Base-by-base conservation (phyloP, 1,140 invertebrate species). In the Stegodyphus mimosarum region DNA sequence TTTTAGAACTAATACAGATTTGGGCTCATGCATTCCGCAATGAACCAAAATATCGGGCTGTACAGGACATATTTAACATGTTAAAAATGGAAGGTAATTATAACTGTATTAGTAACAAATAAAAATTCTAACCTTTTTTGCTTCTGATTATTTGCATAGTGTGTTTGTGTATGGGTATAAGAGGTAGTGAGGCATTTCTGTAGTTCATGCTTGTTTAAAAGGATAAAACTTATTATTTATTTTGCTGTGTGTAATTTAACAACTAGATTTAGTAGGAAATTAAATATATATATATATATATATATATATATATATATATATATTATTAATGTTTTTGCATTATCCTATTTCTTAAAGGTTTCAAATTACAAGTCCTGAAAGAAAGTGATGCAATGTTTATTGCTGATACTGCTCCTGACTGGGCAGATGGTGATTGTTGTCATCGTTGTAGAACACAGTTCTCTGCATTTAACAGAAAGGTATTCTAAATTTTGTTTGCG, bases 321-420 rank as follows among this genome's bases (percentile, higher is more conserved):
- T 33, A 33, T 33, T n/a, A 3, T 33, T 33, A 33, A 33, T 33
- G 33, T 1, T 10, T 60, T 60, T 60, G 55, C 9, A 60, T 60
- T 64, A 76, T 66, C 48, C 13, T 17, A 64, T 63, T 55, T 49
- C 69, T 70, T 71, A 13, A n/a, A 92, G 91, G 97, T 55, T 95
- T 95, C 90, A 95, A 95, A 88, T 99, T 99, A 91, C 98, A 98
- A 7, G 91, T 93, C 74, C 91, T 99, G 9, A 96, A 96, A 90
- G 98, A 99, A 92, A 96, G 96, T 87, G 98, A 99, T 91, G 98
- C 98, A 18, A 99, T 99, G 98, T 99, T 99, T 91, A 94, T 94
- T 83, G 96, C 98, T 11, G 97, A 99, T 90, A 95, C 94, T 81
- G 98, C 98, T 50, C 99, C 99, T 6, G 96, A 97, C 88, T 99